Evolutionary conservation across 2,888 invertebrate species (phyloP).

Genomic region (Disparrhopalites patrizii): DNA sequence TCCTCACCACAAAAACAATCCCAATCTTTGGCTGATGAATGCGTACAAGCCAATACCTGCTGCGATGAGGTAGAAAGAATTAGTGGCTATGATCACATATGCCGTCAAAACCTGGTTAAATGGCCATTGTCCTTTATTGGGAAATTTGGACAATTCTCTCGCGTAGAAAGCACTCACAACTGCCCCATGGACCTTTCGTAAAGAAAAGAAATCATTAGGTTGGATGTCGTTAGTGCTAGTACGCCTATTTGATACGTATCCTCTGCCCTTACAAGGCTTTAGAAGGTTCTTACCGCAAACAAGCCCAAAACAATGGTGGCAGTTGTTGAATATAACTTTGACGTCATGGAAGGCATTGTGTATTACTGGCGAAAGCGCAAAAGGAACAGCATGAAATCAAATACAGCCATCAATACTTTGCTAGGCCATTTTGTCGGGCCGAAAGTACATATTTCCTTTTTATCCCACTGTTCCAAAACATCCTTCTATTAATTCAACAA

Average conservation of each 20-base stretch:
- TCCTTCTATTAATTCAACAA: too few species aligned
- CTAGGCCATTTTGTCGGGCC: too few species aligned
- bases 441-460: too few species aligned
- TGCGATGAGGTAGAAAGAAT: background rate
- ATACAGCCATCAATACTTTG: too few species aligned
- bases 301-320: slow-evolving; percentile 9
- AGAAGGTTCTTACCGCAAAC: slow-evolving; percentile 5
- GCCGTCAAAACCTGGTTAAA: slow-evolving; percentile 10
- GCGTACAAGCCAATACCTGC: slow-evolving; percentile 13
- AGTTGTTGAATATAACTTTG: slow-evolving; percentile 4
- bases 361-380: too few species aligned
- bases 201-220: background rate
- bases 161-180: slow-evolving; percentile 13
- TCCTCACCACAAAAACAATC: slow-evolving; percentile 7
- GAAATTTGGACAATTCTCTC: slow-evolving; percentile 8
- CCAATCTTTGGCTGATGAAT: background rate
- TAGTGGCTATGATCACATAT: background rate
- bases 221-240: background rate
- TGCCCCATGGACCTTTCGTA: slow-evolving; percentile 12
- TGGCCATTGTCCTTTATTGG: slow-evolving; percentile 16
- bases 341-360: too few species aligned
- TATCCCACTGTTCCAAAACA: too few species aligned
- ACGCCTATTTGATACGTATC: background rate
- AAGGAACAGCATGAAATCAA: too few species aligned
- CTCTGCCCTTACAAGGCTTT: background rate